phyloP scores from a whole-genome alignment of 2,797 vertebrate species.

The Crax fasciolata region DNA sequence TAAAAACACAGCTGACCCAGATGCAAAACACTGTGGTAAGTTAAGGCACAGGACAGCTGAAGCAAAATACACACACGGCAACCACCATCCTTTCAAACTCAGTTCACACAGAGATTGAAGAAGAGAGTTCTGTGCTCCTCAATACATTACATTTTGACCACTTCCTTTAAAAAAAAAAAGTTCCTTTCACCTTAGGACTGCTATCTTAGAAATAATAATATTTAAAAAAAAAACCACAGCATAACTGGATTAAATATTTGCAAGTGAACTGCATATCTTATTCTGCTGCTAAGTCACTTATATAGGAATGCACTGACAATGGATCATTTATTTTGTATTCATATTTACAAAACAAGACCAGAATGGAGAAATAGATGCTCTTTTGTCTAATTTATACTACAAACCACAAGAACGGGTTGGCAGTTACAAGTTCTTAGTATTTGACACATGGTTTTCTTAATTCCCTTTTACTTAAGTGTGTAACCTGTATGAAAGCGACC shows the following conservation, averaged over 20 bases:
- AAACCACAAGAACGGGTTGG: not conserved
- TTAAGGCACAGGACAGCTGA: not conserved
- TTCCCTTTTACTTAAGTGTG: not conserved
- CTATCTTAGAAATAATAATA: not conserved
- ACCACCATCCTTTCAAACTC: not conserved
- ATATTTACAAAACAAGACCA: not conserved
- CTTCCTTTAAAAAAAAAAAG: not conserved
- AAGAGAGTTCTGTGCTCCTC: not conserved
- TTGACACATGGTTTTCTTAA: not conserved
- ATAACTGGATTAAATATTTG: not conserved
- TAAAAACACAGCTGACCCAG: slow-evolving; percentile 26
- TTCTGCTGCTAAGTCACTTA: not conserved
- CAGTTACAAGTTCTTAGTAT: not conserved
- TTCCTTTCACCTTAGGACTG: not conserved
- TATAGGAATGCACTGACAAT: not conserved
- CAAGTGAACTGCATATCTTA: not conserved
- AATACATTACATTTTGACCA: not conserved
- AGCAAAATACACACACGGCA: not conserved
- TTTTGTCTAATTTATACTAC: not conserved
- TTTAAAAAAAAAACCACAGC: not conserved
- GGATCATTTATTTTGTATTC: not conserved
- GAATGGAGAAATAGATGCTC: not conserved
- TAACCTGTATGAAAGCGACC: not conserved
- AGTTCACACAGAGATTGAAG: not conserved
- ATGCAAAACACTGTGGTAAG: not conserved